Conservation (phyloP, 2,113 vertebrate species). For the Climacteris rufus region DNA sequence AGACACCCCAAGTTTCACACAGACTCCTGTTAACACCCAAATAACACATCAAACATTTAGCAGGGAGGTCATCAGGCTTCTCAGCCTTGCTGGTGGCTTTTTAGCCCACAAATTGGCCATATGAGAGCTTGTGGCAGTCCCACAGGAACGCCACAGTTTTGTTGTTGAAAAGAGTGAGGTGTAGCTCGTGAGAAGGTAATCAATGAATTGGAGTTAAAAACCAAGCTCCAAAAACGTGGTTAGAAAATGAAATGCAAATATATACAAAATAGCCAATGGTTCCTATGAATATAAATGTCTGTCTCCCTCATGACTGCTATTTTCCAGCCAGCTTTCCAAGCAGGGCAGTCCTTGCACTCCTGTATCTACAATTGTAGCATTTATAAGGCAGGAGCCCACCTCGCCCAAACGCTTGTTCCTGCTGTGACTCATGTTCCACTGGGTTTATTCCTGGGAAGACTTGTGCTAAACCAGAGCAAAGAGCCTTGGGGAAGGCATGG, state of each 20-base stretch:
- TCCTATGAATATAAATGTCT: not conserved
- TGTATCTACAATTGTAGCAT: constrained; percentile 47
- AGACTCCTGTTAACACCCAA: rapidly evolving
- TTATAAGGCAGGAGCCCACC: constrained; percentile 54
- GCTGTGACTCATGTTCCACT: constrained; percentile 7
- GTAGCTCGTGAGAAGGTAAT: not conserved
- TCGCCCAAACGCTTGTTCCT: not conserved
- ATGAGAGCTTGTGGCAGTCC: rapidly evolving
- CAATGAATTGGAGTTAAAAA: not conserved
- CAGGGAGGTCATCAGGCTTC: not conserved
- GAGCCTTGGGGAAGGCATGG: not conserved
- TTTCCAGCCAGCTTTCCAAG: constrained; percentile 53
- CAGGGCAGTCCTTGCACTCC: not conserved
- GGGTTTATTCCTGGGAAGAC: not conserved
- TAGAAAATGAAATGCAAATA: constrained; percentile 39
- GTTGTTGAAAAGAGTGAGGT: rapidly evolving
- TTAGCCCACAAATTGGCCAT: not conserved
- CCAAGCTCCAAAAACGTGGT: not conserved
- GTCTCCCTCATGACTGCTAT: not conserved
- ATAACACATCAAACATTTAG: not conserved
- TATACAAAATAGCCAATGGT: not conserved
- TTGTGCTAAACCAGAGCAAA: not conserved
- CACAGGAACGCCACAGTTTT: rapidly evolving
- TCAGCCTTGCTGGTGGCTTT: not conserved
- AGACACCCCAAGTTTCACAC: not conserved